Percentiles rank a stretch among this genome's conserved stretches.
Conservation (phyloP, 1,140 invertebrate species). For the Drosophila bifasciata region DNA sequence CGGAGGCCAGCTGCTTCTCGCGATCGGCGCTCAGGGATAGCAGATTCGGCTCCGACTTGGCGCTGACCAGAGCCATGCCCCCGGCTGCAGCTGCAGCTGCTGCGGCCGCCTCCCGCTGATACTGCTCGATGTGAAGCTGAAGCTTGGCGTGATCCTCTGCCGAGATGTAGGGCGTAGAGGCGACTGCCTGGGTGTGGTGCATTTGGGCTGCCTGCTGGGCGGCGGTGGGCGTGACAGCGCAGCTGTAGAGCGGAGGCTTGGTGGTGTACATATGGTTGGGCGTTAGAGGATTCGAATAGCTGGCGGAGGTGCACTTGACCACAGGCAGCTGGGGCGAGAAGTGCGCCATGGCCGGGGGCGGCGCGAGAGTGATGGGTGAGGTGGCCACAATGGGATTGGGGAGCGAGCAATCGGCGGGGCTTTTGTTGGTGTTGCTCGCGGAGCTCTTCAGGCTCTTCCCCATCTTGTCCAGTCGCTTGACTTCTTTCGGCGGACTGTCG, state of each 20-base stretch:
- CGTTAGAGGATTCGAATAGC: conserved; percentile 37
- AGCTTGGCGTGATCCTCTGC: conserved; percentile 78
- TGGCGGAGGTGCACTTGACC: conserved; percentile 62
- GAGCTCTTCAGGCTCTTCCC: conserved; percentile 60
- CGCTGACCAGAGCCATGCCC: conserved; percentile 57
- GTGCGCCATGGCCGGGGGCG: conserved; percentile 54
- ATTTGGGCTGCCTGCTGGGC: conserved; percentile 60
- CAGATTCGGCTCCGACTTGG: conserved; percentile 72
- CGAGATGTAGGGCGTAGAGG: conserved; percentile 61
- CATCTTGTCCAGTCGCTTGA: conserved; percentile 78
- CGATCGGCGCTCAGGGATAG: conserved; percentile 53
- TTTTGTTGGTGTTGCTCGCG: conserved; percentile 46
- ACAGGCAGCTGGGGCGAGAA: conserved; percentile 67
- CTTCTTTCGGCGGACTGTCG: conserved; percentile 63
- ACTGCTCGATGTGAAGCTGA: conserved; percentile 79
- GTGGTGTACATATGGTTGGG: conserved; percentile 46
- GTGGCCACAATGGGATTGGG: conserved; percentile 57
- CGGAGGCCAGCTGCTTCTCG: conserved; percentile 46
- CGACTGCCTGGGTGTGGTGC: conserved; percentile 23
- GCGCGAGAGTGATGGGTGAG: conserved; percentile 54
- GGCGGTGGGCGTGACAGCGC: conserved; percentile 57
- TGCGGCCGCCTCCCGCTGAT: conserved; percentile 66
- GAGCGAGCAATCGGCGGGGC: conserved; percentile 50
- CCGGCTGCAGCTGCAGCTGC: conserved; percentile 51
- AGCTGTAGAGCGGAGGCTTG: conserved; percentile 60